Base-by-base conservation (phyloP, 2,888 invertebrate genomes). In the Tortricodes alternella region DNA sequence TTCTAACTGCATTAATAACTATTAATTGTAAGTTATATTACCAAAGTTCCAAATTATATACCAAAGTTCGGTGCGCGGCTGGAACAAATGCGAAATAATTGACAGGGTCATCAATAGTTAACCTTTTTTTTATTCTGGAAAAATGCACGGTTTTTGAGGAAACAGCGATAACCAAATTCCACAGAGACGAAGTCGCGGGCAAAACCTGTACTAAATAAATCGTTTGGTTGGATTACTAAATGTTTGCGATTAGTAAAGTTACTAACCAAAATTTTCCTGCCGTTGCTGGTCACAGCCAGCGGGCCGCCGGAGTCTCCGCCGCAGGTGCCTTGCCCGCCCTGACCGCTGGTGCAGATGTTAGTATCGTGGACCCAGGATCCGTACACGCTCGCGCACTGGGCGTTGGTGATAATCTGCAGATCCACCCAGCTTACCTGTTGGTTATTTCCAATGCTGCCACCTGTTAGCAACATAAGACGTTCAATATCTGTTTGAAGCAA, bases 341-440 rank as follows among this genome's bases (percentile, higher is more conserved):
- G 15, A 24, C 53, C 55, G 34, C 50, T 44, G 11, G 52, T 49
- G 53, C 62, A 62, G 18, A 62, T 16, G 34, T 55, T 60, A 41
- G 46, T 39, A 2, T 21, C 29, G 2, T 13, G 3, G 9, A 18
- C n/a, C 19, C 9, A 13, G 24, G 1, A 0, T n/a, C 46, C 46
- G 16, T 48, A 48, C 2, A n/a, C 46, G 2, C 3, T 8, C 3
- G 13, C 24, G 35, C 73, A 73, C 2, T 38, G 58, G 0, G 44
- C 13, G 61, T 70, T 73, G 0, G 61, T 46, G 1, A 74, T 61
- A 2, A 78, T 71, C 0, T 53, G 55, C 11, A 89, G 78, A 56
- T 75, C 78, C 13, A 87, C 80, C 19, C 77, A 83, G 43, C 84
- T 82, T 43, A 83, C 72, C 7, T 46, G 46, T 8, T 66, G 70